Conservation (phyloP, 2,888 invertebrate genomes). For the Byasa hedistus region DNA sequence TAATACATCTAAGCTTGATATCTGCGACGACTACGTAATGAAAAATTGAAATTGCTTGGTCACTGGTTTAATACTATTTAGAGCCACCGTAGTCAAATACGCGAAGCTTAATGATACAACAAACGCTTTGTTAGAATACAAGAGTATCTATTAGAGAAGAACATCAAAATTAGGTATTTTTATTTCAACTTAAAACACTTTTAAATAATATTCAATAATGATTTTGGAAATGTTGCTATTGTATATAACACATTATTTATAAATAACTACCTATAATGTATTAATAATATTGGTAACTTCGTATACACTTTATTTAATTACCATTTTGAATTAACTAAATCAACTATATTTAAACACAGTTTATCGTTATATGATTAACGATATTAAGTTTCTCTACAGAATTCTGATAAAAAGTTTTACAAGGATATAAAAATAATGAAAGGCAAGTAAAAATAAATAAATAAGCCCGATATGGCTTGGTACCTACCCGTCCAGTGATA, state of each 20-base stretch:
- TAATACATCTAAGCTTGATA: conserved; percentile 51
- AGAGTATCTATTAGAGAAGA: neutral
- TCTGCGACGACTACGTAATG: conserved; percentile 48
- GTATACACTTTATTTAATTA: neutral
- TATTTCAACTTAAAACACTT: too few relatives aligned
- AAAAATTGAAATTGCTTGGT: conserved; percentile 30
- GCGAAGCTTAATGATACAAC: conserved; percentile 1
- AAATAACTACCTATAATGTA: neutral
- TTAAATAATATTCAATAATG: too few relatives aligned
- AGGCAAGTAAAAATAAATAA: conserved; percentile 64
- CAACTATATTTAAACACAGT: neutral
- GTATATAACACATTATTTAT: neutral
- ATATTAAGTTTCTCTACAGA: conserved; percentile 31
- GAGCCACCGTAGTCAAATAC: neutral
- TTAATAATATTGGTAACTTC: neutral
- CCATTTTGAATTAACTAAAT: neutral
- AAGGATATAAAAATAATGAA: conserved; percentile 40
- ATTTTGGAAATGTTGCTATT: too few relatives aligned
- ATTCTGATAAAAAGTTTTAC: conserved; percentile 34
- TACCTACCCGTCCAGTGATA: conserved; percentile 56
- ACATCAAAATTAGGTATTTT: neutral
- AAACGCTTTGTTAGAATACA: conserved; percentile 1
- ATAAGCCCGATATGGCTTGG: conserved; percentile 69
- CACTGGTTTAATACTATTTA: conserved; percentile 3
- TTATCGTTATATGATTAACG: conserved; percentile 12